A percentile compares a stretch with the other conserved stretches of the same genome.
phyloP scores from a whole-genome alignment of 2,113 vertebrate genomes.

The Bubo bubo region DNA sequence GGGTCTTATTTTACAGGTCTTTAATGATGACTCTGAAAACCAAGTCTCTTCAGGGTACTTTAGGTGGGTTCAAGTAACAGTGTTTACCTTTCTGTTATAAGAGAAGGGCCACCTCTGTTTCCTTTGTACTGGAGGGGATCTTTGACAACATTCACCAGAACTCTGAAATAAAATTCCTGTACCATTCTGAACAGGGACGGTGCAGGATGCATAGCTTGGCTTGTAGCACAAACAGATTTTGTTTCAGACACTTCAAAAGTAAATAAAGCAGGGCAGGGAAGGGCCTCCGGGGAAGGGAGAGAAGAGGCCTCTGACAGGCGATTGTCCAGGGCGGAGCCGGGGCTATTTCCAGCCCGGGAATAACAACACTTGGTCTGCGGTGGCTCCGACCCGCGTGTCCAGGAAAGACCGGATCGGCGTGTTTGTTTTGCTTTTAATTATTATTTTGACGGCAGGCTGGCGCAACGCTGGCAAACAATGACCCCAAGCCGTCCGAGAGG shows the following conservation, averaged over 20 bases:
- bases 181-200: background rate
- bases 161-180: background rate
- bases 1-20: background rate
- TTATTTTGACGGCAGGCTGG: constrained; percentile 44
- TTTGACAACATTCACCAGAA: background rate
- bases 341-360: constrained; percentile 28
- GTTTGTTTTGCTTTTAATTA: constrained; percentile 64
- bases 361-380: constrained; percentile 32
- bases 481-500: background rate
- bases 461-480: constrained; percentile 14
- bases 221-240: background rate
- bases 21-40: background rate
- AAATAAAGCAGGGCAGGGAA: constrained; percentile 50
- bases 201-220: background rate
- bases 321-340: constrained; percentile 37
- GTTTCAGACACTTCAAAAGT: constrained; percentile 48
- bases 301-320: constrained; percentile 44
- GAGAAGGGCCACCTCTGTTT: background rate
- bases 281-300: constrained; percentile 27
- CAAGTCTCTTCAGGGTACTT: background rate
- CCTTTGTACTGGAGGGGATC: background rate
- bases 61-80: background rate
- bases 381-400: constrained; percentile 2
- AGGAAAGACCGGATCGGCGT: constrained; percentile 61
- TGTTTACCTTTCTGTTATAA: background rate